These are phyloP conservation scores for Coelopa pilipes DNA, from an alignment of 2,888 invertebrate species.

Conservation along the genomic window DNA sequence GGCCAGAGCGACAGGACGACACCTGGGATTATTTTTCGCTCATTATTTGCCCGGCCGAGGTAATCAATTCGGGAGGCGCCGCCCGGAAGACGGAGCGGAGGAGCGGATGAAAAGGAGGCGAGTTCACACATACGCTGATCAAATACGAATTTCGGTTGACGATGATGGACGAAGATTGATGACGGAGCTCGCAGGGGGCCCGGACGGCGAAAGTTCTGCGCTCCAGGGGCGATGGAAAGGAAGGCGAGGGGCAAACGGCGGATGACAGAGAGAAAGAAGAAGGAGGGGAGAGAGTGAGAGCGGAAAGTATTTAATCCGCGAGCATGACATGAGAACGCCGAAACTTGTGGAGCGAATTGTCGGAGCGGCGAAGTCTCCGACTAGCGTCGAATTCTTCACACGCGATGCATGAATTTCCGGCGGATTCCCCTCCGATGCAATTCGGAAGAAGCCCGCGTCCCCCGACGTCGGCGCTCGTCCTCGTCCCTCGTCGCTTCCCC, in stretches of 20 bases:
- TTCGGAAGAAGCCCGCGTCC: no score
- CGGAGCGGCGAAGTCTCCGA: not conserved
- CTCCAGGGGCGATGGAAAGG: no score
- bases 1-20: not conserved
- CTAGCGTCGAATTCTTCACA: not conserved
- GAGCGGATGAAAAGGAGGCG: no score
- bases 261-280: no score
- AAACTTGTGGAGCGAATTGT: no score
- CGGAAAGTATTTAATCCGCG: no score
- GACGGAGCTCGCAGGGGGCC: not conserved
- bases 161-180: conserved; percentile 11
- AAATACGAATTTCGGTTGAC: conserved; percentile 10
- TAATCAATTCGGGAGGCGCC: not conserved
- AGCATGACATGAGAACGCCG: no score
- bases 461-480: no score
- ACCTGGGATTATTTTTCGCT: conserved; percentile 3
- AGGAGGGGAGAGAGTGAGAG: no score
- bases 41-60: not conserved
- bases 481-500: not conserved
- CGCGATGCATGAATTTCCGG: not conserved
- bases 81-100: no score
- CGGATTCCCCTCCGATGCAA: not conserved
- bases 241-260: no score
- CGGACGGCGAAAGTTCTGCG: no score
- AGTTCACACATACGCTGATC: not conserved